phyloP scores from a whole-genome alignment of 2,888 invertebrate genomes.

The Pollenia labialis region DNA sequence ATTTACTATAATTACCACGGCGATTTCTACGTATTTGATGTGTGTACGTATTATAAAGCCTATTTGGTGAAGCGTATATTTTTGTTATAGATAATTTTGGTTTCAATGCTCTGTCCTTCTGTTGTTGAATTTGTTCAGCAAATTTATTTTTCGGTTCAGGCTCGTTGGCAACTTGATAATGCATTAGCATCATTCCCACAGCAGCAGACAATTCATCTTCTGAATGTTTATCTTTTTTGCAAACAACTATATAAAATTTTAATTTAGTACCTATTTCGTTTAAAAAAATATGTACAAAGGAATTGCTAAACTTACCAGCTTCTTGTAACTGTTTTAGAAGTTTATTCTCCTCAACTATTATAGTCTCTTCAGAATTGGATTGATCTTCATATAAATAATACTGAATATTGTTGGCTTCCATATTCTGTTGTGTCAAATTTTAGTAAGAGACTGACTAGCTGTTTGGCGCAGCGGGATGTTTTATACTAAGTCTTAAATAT shows the following conservation, averaged over 20 bases:
- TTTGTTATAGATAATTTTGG: not conserved
- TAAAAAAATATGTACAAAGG: no score
- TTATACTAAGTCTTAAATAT: slow-evolving; percentile 24
- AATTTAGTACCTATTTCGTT: not conserved
- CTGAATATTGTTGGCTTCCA: slow-evolving; percentile 13
- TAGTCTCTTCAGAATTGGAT: not conserved
- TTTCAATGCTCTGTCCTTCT: not conserved
- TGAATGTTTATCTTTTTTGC: slow-evolving; percentile 10
- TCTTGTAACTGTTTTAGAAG: slow-evolving; percentile 29
- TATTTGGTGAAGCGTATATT: not conserved
- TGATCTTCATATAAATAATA: slow-evolving; percentile 22
- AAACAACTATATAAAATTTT: slow-evolving; percentile 14
- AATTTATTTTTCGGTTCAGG: slow-evolving; percentile 13
- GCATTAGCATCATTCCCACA: slow-evolving; percentile 54
- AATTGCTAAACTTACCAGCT: slow-evolving; percentile 27
- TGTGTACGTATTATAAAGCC: not conserved
- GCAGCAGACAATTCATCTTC: slow-evolving; percentile 58
- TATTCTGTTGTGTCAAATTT: not conserved
- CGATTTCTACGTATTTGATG: slow-evolving; percentile 16
- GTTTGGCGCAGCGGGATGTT: not conserved
- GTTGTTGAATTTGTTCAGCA: not conserved
- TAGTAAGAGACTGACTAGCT: no score
- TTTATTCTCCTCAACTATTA: slow-evolving; percentile 4
- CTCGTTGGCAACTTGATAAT: slow-evolving; percentile 37
- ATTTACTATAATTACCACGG: slow-evolving; percentile 29